Base-by-base conservation (phyloP, 2,888 invertebrate species). In the Amphiduros pacificus region DNA sequence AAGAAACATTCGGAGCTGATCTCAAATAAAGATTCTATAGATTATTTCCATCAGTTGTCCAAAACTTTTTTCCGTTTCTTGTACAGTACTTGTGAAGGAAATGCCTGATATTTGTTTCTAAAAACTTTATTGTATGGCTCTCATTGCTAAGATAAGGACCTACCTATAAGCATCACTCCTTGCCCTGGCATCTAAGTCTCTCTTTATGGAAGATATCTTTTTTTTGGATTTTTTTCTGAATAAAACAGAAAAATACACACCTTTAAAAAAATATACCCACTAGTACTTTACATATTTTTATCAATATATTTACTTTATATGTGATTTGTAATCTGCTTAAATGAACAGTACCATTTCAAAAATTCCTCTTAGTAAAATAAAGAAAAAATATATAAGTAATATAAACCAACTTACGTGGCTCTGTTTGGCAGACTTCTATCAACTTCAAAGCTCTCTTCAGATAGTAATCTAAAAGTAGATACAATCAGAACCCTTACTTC, bases 101-200 rank as follows among this genome's bases (percentile, higher is more conserved):
- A n/a, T n/a, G n/a, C n/a, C n/a, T n/a, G n/a, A n/a, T n/a, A n/a
- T n/a, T n/a, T n/a, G n/a, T n/a, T n/a, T n/a, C n/a, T n/a, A n/a
- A n/a, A n/a, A n/a, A n/a, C n/a, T n/a, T n/a, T n/a, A n/a, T n/a
- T n/a, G n/a, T n/a, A n/a, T n/a, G n/a, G n/a, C n/a, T n/a, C n/a
- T n/a, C n/a, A n/a, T n/a, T n/a, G n/a, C n/a, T n/a, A n/a, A n/a
- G n/a, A n/a, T n/a, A n/a, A n/a, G n/a, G n/a, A n/a, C n/a, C n/a
- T n/a, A 85, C 84, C 85, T 82, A 82, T 94, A 98, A 44, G 91
- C 89, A 82, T 96, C 96, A 24, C 95, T 96, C 75, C 95, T 91
- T 65, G 93, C 91, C 72, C 94, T 87, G 0, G 97, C 97, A 81
- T 97, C 97, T 69, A 99, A 85, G 83, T 98, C 97, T 65, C 98